These are phyloP conservation scores for Gymnorhina tibicen DNA, from an alignment of 2,113 vertebrate species.

Conservation along the genomic window DNA sequence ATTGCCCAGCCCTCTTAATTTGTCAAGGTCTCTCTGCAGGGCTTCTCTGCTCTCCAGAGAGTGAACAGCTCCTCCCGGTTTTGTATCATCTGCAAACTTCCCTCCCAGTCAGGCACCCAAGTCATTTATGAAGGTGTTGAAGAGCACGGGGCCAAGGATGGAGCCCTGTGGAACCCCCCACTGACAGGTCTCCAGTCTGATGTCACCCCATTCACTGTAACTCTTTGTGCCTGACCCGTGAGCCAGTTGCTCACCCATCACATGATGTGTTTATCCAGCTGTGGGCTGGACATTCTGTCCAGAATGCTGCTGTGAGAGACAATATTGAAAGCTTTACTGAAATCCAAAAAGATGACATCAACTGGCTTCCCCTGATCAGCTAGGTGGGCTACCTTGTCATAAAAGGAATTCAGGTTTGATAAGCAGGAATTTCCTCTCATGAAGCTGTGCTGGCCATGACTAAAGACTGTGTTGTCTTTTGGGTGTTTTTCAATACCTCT, in stretches of 20 bases:
- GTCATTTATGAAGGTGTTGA: neutral
- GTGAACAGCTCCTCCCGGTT: neutral
- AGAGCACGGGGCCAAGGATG: neutral
- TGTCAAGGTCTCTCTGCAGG: neutral
- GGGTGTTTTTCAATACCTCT: neutral
- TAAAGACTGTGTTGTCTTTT: neutral
- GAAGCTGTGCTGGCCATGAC: neutral
- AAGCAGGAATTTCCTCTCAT: neutral
- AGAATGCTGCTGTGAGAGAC: neutral
- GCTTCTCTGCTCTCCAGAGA: accelerated
- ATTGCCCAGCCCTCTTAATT: neutral
- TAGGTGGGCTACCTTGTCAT: neutral
- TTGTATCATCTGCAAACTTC: neutral
- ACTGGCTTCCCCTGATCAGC: neutral
- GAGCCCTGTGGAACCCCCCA: neutral
- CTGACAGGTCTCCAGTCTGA: neutral
- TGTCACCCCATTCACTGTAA: neutral
- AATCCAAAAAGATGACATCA: neutral
- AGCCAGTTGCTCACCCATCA: neutral
- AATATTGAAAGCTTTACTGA: neutral
- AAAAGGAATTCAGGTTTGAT: neutral
- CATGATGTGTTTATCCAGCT: neutral
- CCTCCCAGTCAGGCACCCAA: neutral
- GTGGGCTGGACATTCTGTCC: neutral
- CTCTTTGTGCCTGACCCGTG: neutral